Base-by-base conservation (phyloP, 1,140 invertebrate genomes). In the Ganaspis sp. region DNA sequence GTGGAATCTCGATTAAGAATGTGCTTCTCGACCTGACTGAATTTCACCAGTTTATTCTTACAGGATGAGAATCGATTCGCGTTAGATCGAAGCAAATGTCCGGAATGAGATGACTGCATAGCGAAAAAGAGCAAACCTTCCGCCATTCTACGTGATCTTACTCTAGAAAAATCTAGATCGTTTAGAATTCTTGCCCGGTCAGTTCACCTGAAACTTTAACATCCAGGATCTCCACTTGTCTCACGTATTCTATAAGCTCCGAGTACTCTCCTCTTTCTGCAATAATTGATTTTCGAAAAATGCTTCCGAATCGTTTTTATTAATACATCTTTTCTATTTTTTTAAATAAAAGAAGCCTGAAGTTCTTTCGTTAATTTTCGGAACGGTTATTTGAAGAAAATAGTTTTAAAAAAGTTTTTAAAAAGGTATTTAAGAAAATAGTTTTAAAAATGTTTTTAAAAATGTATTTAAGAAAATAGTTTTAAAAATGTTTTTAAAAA, bases 1-100 rank as follows among this genome's bases (percentile, higher is more conserved):
- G 26, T n/a, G 58, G 58, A 64, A 34, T 64, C 58, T 64, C 26
- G 58, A 64, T 64, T 64, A 64, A 64, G 58, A 64, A 64, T 64
- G 58, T 64, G 23, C 54, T 58, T 58, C 58, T 64, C 54, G 54
- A 64, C 9, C 26, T 64, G 9, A 64, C 58, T 26, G 58, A n/a
- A 64, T 64, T 34, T 26, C 58, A 15, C 12, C 58, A 64, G 58
- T 64, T 49, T 49, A 64, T 64, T 64, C 58, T 64, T 64, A 64
- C 58, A 21, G 58, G 58, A 64, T 64, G 58, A 64, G 58, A 64
- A 64, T 64, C 58, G 45, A 49, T 49, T 49, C 45, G 45, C 45
- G 45, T 49, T 49, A 49, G 45, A 49, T 49, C 45, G 54, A 12
- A 34, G 23, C 58, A 26, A 64, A 64, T 64, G 58, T 64, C 58